A percentile compares a stretch with the other conserved stretches of the same genome.
Evolutionary conservation across 1,140 invertebrate genomes (phyloP).

Genomic region (Neotoxoptera formosana): DNA sequence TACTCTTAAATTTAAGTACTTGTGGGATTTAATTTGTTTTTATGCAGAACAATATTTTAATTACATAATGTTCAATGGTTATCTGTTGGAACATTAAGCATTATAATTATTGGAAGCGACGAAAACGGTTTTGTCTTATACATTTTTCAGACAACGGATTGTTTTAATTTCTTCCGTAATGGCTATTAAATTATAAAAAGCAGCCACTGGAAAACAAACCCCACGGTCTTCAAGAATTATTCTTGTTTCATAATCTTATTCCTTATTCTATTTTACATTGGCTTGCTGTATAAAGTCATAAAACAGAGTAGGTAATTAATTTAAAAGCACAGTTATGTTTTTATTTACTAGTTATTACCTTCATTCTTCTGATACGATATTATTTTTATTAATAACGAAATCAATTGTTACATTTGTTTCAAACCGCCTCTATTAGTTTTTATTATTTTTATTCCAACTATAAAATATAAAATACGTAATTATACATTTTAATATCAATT

Average conservation of each 20-base stretch:
- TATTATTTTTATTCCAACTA: not conserved
- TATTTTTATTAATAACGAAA: not conserved
- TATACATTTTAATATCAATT: not conserved
- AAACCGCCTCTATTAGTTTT: not conserved
- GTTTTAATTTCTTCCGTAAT: conserved; percentile 57
- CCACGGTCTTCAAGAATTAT: not conserved
- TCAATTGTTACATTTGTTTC: not conserved
- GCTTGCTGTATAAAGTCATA: conserved; percentile 1
- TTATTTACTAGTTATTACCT: conserved; percentile 33
- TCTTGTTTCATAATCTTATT: conserved; percentile 42
- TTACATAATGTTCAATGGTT: conserved; percentile 30
- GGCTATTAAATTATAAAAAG: conserved; percentile 50
- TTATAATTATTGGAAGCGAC: conserved; percentile 55
- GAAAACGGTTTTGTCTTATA: conserved; percentile 32
- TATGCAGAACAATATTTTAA: conserved; percentile 44
- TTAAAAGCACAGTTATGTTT: conserved; percentile 29
- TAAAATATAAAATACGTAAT: not conserved
- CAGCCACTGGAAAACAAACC: conserved; percentile 46
- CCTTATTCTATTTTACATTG: conserved; percentile 30
- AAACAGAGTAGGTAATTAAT: conserved; percentile 42
- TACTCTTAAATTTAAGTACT: not conserved
- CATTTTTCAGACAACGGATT: conserved; percentile 45
- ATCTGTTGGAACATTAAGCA: conserved; percentile 54
- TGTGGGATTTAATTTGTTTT: conserved; percentile 19
- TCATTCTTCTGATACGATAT: not conserved